These are phyloP conservation scores for Mastigias papua DNA, from an alignment of 30 jellyfish, hydroid and myxozoan species.

Conservation along the genomic window DNA sequence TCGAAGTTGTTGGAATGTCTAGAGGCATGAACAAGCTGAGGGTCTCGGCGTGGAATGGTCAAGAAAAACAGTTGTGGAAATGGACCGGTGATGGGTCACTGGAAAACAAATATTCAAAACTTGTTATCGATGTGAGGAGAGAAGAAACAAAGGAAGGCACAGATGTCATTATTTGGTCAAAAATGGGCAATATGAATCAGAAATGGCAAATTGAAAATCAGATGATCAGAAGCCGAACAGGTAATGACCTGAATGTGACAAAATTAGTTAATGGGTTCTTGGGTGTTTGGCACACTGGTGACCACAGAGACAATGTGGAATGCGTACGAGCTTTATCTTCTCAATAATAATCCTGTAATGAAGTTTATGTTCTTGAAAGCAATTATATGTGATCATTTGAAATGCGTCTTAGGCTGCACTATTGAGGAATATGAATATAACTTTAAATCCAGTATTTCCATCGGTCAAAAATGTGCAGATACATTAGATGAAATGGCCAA, in stretches of 20 bases:
- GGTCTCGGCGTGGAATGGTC: conserved; percentile 11
- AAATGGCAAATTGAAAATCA: conserved; percentile 24
- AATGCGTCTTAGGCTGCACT: conserved; percentile 7
- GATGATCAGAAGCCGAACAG: conserved; percentile 16
- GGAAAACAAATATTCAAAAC: neutral
- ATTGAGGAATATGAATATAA: neutral
- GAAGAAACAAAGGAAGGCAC: conserved; percentile 14
- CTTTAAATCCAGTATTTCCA: conserved; percentile 1
- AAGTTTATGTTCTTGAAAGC: conserved; percentile 21
- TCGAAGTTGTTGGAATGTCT: neutral
- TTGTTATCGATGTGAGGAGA: conserved; percentile 12
- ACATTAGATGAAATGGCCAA: conserved; percentile 2
- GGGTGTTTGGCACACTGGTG: neutral
- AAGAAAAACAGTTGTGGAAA: conserved; percentile 42
- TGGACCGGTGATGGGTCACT: conserved; percentile 28
- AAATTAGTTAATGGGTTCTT: neutral
- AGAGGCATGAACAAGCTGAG: neutral
- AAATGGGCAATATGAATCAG: neutral
- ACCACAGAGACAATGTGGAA: conserved; percentile 24
- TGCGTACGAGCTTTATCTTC: conserved; percentile 12
- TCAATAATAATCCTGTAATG: conserved; percentile 28
- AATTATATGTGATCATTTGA: conserved; percentile 17
- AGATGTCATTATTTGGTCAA: neutral
- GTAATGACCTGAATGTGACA: conserved; percentile 4
- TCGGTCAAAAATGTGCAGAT: conserved; percentile 16